These are phyloP conservation scores for Synergus laeviventris DNA, from an alignment of 2,888 invertebrate genomes.

Conservation along the genomic window DNA sequence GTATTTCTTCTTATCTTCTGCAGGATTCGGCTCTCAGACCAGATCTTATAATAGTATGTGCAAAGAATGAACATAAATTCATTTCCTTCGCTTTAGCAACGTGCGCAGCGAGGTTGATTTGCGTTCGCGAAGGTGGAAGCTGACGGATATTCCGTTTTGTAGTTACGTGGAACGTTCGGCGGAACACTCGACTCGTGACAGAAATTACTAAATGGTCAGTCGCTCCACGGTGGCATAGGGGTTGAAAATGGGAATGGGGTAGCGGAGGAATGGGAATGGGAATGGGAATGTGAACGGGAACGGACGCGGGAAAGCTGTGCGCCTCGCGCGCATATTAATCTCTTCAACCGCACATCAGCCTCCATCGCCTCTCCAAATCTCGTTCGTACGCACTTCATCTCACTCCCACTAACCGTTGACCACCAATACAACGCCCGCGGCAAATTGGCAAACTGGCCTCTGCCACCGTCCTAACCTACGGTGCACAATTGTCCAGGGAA, in stretches of 20 bases:
- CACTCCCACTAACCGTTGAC: conserved; percentile 62
- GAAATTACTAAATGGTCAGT: conserved; percentile 73
- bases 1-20: not conserved
- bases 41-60: not conserved
- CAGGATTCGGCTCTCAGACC: not conserved
- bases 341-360: conserved; percentile 74
- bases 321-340: conserved; percentile 74
- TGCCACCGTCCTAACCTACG: conserved; percentile 37
- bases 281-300: conserved; percentile 40
- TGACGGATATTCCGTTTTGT: conserved; percentile 52
- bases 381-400: conserved; percentile 66
- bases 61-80: not conserved
- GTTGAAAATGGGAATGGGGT: conserved; percentile 45
- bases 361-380: conserved; percentile 62
- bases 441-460: conserved; percentile 70
- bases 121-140: conserved; percentile 1
- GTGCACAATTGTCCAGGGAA: conserved; percentile 49
- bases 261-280: conserved; percentile 44
- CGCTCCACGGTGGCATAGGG: conserved; percentile 48
- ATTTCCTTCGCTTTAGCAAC: conserved; percentile 9
- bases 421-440: conserved; percentile 69
- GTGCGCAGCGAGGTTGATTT: conserved; percentile 4
- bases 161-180: conserved; percentile 62
- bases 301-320: conserved; percentile 57
- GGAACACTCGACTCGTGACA: conserved; percentile 73